Conservation (phyloP, 2,888 invertebrate species). For the Polylopha cassiicola region DNA sequence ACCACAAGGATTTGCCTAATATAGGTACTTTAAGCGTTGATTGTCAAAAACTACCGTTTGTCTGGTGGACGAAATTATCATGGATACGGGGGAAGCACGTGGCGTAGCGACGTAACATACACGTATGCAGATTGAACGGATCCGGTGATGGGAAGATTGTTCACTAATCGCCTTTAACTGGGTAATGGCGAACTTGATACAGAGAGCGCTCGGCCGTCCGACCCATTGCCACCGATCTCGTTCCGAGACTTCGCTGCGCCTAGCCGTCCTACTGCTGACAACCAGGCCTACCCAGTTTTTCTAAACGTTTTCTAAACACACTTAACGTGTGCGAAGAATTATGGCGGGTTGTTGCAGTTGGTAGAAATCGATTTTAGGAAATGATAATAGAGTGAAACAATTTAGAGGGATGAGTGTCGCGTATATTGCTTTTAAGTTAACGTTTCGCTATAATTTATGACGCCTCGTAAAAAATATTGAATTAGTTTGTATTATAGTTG, state of each 20-base stretch:
- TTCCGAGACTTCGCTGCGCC: constrained; percentile 24
- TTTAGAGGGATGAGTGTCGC: background rate
- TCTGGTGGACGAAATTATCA: no score
- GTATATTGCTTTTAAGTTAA: no score
- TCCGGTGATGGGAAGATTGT: constrained; percentile 64
- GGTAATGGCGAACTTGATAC: constrained; percentile 65
- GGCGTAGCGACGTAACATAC: constrained; percentile 33
- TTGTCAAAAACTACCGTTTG: no score
- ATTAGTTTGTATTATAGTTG: no score
- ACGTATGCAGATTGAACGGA: constrained; percentile 50
- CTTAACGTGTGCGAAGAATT: constrained; percentile 3
- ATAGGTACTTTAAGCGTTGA: background rate
- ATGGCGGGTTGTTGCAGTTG: background rate
- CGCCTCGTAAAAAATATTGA: no score
- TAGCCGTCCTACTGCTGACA: constrained; percentile 5
- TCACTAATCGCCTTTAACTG: constrained; percentile 60
- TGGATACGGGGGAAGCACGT: constrained; percentile 40
- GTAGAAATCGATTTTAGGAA: background rate
- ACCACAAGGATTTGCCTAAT: background rate
- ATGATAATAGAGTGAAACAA: background rate
- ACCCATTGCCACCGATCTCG: constrained; percentile 45
- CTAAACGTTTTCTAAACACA: constrained; percentile 5
- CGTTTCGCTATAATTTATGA: no score
- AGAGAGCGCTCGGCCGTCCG: constrained; percentile 35
- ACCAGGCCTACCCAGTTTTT: constrained; percentile 3